Conservation (phyloP, 2,113 vertebrate species). For the Oncorhynchus gorbuscha region DNA sequence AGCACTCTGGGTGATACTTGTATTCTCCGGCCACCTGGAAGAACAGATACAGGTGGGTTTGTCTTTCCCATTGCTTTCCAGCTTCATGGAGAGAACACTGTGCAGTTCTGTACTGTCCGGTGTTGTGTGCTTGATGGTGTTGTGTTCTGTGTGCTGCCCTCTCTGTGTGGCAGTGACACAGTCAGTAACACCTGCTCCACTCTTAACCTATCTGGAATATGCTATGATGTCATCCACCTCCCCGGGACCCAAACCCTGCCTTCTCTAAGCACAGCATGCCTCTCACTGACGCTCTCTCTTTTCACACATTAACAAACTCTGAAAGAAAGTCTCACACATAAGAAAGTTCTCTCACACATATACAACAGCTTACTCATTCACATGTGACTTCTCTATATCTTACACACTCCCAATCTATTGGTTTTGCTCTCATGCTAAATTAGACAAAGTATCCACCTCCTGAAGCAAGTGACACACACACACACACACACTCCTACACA, state of each 20-base stretch:
- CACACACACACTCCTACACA: no score
- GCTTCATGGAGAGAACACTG: not conserved
- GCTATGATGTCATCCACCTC: slow-evolving; percentile 59
- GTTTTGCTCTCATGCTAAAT: slow-evolving; percentile 37
- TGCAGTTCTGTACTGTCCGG: not conserved
- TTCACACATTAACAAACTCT: not conserved
- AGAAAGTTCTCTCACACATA: slow-evolving; percentile 19
- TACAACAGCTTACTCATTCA: not conserved
- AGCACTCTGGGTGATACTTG: slow-evolving; percentile 97
- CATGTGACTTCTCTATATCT: slow-evolving; percentile 23
- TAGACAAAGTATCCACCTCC: slow-evolving; percentile 26
- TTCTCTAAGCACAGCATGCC: slow-evolving; percentile 6
- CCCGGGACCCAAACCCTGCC: slow-evolving; percentile 32
- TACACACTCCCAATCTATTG: not conserved
- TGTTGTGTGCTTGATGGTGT: no score
- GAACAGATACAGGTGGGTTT: slow-evolving; percentile 39
- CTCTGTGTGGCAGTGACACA: slow-evolving; percentile 31
- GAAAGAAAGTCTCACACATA: not conserved
- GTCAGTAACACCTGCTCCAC: slow-evolving; percentile 64
- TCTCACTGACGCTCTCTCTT: slow-evolving; percentile 18
- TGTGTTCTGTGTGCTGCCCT: not conserved
- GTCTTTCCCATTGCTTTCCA: not conserved
- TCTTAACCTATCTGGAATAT: slow-evolving; percentile 64
- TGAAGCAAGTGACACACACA: no score
- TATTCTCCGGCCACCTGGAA: slow-evolving; percentile 92